A percentile compares a stretch with the other conserved stretches of the same genome.
phyloP scores from a whole-genome alignment of 2,797 vertebrate species.

The Ara ararauna region DNA sequence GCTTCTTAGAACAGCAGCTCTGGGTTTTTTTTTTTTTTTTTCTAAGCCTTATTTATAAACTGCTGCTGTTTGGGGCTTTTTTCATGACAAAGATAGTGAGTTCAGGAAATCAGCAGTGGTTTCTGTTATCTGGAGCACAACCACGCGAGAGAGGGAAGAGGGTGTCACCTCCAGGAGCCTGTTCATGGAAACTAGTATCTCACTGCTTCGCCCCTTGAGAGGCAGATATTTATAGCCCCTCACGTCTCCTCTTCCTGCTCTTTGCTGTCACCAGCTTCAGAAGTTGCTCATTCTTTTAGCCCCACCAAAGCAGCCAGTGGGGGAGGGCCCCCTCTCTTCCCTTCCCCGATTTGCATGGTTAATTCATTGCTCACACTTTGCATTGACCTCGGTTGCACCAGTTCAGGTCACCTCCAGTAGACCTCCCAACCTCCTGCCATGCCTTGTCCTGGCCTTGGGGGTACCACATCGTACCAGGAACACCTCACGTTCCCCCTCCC shows the following conservation, averaged over 20 bases:
- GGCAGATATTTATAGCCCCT: slow-evolving; percentile 54
- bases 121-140: slow-evolving; percentile 66
- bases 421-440: background rate
- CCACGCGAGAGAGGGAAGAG: slow-evolving; percentile 26
- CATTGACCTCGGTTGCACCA: background rate
- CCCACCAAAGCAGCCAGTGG: background rate
- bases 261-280: slow-evolving; percentile 22
- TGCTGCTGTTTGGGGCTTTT: slow-evolving; percentile 39
- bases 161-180: slow-evolving; percentile 15
- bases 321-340: background rate
- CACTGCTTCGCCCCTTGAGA: slow-evolving; percentile 25
- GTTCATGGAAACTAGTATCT: slow-evolving; percentile 50
- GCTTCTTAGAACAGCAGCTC: slow-evolving; percentile 44
- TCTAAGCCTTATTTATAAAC: slow-evolving; percentile 53
- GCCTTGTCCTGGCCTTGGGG: background rate
- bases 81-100: slow-evolving; percentile 45
- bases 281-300: background rate
- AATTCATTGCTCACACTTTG: background rate
- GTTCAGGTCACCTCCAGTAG: background rate
- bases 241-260: slow-evolving; percentile 40
- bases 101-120: slow-evolving; percentile 58
- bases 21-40: background rate
- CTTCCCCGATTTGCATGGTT: background rate
- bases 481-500: background rate
- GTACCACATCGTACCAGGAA: background rate